phyloP scores from a whole-genome alignment of 2,113 vertebrate species.

The Galbula dea region DNA sequence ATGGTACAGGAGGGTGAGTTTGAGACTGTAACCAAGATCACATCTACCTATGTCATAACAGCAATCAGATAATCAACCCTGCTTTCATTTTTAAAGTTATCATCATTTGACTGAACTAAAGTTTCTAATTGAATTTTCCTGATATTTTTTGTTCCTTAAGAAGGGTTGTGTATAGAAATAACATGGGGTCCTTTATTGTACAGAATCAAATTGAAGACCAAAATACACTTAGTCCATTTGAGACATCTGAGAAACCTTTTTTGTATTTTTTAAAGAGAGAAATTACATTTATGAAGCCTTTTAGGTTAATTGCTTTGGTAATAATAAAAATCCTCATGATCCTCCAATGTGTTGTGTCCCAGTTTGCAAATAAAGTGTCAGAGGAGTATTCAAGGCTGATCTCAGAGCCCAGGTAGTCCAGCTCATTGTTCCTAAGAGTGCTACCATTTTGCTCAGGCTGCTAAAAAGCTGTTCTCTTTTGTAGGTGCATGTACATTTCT shows the following conservation, averaged over 20 bases:
- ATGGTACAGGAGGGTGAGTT: conserved; percentile 92
- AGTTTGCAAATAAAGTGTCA: not conserved
- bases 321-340: not conserved
- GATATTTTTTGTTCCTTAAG: not conserved
- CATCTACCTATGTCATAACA: not conserved
- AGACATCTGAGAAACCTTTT: not conserved
- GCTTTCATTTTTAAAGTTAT: not conserved
- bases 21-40: not conserved
- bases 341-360: not conserved
- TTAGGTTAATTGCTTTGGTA: not conserved
- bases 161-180: not conserved
- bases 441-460: not conserved
- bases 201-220: not conserved
- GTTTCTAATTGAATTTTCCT: not conserved
- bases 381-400: not conserved
- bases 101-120: not conserved
- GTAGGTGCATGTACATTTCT: conserved; percentile 96
- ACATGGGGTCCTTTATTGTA: not conserved
- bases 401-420: not conserved
- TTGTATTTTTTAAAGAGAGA: not conserved
- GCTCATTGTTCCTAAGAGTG: not conserved
- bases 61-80: not conserved
- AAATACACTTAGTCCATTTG: not conserved
- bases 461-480: not conserved
- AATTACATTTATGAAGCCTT: not conserved